Conservation (phyloP, 64 coral and sea anemone species). For the Porites lutea region DNA sequence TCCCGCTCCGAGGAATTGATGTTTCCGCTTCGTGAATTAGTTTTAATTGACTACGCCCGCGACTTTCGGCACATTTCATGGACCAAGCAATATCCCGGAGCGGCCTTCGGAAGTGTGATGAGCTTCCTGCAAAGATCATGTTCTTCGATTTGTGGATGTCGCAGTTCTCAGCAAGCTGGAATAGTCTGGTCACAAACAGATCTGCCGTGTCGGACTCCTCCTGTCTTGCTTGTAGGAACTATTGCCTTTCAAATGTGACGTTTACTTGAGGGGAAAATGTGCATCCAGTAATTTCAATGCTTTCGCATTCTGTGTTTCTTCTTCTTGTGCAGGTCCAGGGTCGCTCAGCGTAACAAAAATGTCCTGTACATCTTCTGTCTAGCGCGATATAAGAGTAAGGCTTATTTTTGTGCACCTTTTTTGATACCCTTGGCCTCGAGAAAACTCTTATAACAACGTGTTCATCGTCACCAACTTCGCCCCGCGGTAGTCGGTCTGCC, state of each 20-base stretch:
- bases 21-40: slow-evolving; percentile 30
- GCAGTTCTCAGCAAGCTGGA: not conserved
- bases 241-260: slow-evolving; percentile 27
- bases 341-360: slow-evolving; percentile 18
- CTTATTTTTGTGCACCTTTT: slow-evolving; percentile 8
- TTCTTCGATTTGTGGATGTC: not conserved
- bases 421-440: not conserved
- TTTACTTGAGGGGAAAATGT: slow-evolving; percentile 34
- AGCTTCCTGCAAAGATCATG: not conserved
- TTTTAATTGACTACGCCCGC: slow-evolving; percentile 2
- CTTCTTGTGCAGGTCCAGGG: not conserved
- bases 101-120: slow-evolving; percentile 9
- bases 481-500: slow-evolving; percentile 17
- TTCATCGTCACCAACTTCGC: slow-evolving; percentile 6
- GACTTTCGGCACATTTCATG: slow-evolving; percentile 49
- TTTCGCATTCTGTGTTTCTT: not conserved
- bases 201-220: slow-evolving; percentile 24
- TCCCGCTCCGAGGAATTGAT: slow-evolving; percentile 9
- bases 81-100: slow-evolving; percentile 5
- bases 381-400: slow-evolving; percentile 7
- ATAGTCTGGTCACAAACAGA: slow-evolving; percentile 12
- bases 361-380: not conserved
- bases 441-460: not conserved
- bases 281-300: not conserved
- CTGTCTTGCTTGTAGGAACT: slow-evolving; percentile 30